phyloP scores from a whole-genome alignment of 2,888 invertebrate genomes.

The Drosophila flavopinicola region DNA sequence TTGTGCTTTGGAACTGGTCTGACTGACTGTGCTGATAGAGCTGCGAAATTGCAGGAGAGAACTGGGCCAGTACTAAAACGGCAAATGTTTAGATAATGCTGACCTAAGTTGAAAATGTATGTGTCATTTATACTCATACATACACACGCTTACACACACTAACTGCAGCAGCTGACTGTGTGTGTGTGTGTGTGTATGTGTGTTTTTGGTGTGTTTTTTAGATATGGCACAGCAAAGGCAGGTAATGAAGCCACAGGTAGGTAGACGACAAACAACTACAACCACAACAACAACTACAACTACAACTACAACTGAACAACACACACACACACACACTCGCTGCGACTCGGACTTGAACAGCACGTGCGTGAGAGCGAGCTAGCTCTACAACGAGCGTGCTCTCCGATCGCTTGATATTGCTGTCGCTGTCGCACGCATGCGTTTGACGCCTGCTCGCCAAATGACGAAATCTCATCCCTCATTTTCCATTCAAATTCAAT shows the following conservation, averaged over 20 bases:
- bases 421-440: constrained; percentile 28
- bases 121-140: constrained; percentile 59
- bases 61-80: constrained; percentile 45
- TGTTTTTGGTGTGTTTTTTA: constrained; percentile 35
- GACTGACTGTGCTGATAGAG: constrained; percentile 29
- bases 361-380: constrained; percentile 52
- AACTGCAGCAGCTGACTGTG: constrained; percentile 40
- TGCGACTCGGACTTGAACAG: constrained; percentile 36
- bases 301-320: constrained; percentile 21
- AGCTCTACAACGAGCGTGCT: constrained; percentile 22
- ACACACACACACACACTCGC: constrained; percentile 20
- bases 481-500: constrained; percentile 61
- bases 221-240: constrained; percentile 44
- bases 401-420: constrained; percentile 20
- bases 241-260: constrained; percentile 72
- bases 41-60: constrained; percentile 40
- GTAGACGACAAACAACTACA: constrained; percentile 53
- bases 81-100: constrained; percentile 68
- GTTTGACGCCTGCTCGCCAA: constrained; percentile 17
- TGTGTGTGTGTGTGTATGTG: constrained; percentile 11
- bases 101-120: constrained; percentile 65
- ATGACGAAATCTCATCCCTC: constrained; percentile 76
- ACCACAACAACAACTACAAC: constrained; percentile 30
- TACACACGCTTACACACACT: constrained; percentile 5
- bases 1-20: constrained; percentile 8